Base-by-base conservation (phyloP, 2,888 invertebrate genomes). In the Colostygia pectinataria region DNA sequence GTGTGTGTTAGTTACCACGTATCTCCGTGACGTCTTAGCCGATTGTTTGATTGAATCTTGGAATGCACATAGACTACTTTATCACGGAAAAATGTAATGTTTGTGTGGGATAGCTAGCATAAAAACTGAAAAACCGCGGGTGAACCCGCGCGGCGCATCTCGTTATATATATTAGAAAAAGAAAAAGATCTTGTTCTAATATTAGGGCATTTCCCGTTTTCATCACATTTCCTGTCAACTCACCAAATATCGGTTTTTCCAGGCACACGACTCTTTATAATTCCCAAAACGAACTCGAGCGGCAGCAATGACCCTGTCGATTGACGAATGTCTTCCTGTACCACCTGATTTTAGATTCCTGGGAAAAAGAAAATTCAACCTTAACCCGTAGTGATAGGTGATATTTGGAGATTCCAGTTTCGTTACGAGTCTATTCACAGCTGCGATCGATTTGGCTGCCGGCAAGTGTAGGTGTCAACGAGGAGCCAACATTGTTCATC, bases 261-360 rank as follows among this genome's bases (percentile, higher is more conserved):
- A 59, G 61, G 55, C 71, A 72, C 73, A 71, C 74, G 75, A 63
- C 68, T 63, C 68, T 68, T 67, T 49, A 56, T 65, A 71, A 68
- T 83, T 84, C 83, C 65, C 62, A 66, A 78, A 84, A 81, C 65
- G 70, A 75, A 65, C 61, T 59, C 68, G 48, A 69, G 62, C 76
- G 79, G 77, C 80, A 75, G 62, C 66, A 72, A 76, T 71, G 68
- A 59, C 61, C 67, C 60, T 68, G 76, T 52, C 73, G 78, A 85
- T 68, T 79, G 85, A 87, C 80, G 63, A 75, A 81, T 81, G 79
- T 74, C 79, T 86, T 88, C 86, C 86, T 80, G 81, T 65, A 74
- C 59, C 53, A 60, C 57, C 59, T 37, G 58, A 57, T 58, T 55
- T 55, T 61, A 36, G 61, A 40, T 45, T 53, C 28, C 41, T 18